These are phyloP conservation scores for Capra hircus DNA, from an alignment of 2,113 vertebrate genomes.

Conservation along the genomic window DNA sequence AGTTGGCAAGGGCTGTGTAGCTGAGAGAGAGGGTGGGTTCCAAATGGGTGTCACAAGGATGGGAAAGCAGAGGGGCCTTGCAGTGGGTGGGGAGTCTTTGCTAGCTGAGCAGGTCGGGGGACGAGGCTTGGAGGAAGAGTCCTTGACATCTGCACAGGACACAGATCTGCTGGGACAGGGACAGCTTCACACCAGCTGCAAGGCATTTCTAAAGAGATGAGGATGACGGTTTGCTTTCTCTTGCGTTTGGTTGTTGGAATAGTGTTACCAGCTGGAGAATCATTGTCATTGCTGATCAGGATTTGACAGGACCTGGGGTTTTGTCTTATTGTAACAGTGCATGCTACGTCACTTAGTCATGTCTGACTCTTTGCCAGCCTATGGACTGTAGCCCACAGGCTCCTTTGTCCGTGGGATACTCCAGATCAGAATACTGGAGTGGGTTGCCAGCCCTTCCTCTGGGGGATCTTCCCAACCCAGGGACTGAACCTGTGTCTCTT, in stretches of 20 bases:
- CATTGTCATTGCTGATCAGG: too few species aligned
- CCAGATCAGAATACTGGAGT: background rate
- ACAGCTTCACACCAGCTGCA: background rate
- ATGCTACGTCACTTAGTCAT: background rate
- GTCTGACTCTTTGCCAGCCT: background rate
- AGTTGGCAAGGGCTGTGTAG: background rate
- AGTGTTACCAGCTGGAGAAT: background rate
- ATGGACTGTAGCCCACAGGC: background rate
- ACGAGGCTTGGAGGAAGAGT: fast-evolving
- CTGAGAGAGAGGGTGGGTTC: background rate
- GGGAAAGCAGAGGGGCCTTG: background rate
- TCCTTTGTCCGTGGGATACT: background rate
- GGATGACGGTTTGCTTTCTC: too few species aligned
- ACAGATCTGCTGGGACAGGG: background rate
- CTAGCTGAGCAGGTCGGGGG: background rate
- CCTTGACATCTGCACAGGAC: background rate
- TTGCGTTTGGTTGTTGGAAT: background rate
- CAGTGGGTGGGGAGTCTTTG: fast-evolving
- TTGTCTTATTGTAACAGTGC: background rate
- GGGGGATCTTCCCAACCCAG: background rate
- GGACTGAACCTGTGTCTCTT: background rate
- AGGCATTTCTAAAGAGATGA: fast-evolving
- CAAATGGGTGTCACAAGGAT: background rate
- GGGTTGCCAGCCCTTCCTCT: background rate
- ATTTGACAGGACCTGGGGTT: background rate